Percentiles rank a stretch among this genome's conserved stretches.
Conservation (phyloP, 2,797 vertebrate species). For the Nyctalus aviator region DNA sequence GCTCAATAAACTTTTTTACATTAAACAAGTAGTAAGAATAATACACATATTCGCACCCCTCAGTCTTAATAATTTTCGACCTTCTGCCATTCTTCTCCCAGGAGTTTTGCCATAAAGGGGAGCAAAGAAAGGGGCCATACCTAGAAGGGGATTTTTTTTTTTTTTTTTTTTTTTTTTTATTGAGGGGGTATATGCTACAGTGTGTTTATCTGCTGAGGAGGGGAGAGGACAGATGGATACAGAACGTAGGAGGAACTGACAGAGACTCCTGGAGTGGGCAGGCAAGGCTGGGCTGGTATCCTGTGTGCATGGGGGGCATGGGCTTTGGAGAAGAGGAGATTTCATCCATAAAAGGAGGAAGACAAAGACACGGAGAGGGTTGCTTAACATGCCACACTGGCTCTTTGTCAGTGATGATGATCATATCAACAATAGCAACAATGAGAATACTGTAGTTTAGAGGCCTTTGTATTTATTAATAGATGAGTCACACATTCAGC, state of each 20-base stretch:
- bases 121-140: background rate
- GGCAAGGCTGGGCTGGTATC: background rate
- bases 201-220: background rate
- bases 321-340: background rate
- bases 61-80: background rate
- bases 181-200: background rate
- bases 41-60: background rate
- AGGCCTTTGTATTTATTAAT: conserved; percentile 41
- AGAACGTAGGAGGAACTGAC: background rate
- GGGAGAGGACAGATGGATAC: background rate
- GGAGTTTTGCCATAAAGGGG: background rate
- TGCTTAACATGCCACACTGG: background rate
- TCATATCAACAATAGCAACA: background rate
- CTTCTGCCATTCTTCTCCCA: conserved; percentile 2
- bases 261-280: background rate
- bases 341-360: background rate
- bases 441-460: background rate
- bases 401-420: conserved; percentile 29
- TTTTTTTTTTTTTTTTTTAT: too few relatives aligned
- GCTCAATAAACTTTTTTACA: background rate
- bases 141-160: too few relatives aligned
- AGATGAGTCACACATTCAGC: conserved; percentile 9
- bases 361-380: background rate
- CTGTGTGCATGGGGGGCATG: background rate
- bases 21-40: background rate